A percentile compares a stretch with the other conserved stretches of the same genome.
phyloP scores from a whole-genome alignment of 2,797 vertebrate genomes.

The Micrastur ruficollis region DNA sequence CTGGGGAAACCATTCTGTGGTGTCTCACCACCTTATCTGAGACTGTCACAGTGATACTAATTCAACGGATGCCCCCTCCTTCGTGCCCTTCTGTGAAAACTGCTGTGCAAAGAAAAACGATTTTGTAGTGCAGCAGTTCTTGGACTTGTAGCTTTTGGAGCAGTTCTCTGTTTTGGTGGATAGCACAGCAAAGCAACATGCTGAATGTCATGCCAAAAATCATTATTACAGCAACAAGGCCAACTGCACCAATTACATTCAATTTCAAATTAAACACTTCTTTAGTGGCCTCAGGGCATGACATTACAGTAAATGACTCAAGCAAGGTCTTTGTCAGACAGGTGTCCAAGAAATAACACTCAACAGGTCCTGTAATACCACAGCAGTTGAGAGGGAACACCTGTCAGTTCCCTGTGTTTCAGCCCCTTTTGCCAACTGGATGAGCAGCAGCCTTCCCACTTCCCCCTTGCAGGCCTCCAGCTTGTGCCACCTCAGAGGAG shows the following conservation, averaged over 20 bases:
- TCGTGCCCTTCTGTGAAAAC: not conserved
- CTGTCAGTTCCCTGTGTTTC: not conserved
- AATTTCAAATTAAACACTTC: conserved; percentile 87
- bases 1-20: not conserved
- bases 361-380: not conserved
- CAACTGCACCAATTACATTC: conserved; percentile 85
- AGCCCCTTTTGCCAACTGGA: not conserved
- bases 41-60: not conserved
- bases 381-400: not conserved
- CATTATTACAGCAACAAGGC: conserved; percentile 84
- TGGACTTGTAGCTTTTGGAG: conserved; percentile 60
- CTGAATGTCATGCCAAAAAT: conserved; percentile 90
- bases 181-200: conserved; percentile 86
- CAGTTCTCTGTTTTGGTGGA: conserved; percentile 84
- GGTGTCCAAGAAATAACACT: not conserved
- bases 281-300: conserved; percentile 81
- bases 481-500: not conserved
- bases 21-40: not conserved
- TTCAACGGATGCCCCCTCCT: not conserved
- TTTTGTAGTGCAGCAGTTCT: not conserved
- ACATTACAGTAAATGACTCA: conserved; percentile 24
- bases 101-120: not conserved
- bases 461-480: not conserved
- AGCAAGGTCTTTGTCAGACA: not conserved
- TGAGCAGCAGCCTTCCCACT: not conserved